Base-by-base conservation (phyloP, 2,113 vertebrate species). In the Callocephalon fimbriatum region DNA sequence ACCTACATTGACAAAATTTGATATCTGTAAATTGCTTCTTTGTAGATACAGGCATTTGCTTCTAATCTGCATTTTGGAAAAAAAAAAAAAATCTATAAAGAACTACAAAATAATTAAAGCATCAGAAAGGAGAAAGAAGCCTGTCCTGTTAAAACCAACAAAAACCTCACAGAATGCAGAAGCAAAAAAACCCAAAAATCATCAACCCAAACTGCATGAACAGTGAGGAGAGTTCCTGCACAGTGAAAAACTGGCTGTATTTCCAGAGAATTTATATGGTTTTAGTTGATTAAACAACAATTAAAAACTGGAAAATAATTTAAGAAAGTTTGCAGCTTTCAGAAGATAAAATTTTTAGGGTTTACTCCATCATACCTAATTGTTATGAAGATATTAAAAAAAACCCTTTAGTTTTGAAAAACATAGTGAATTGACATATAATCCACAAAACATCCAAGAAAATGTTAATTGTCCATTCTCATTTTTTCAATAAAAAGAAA, bases 301-400 rank as follows among this genome's bases (percentile, higher is more conserved):
- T 26, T 86, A 78, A 21, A 66, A 87, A 77, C 12, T 19, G 4
- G 25, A 56, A 88, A 90, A 76, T 32, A 5, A 48, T 31, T 29
- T 37, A n/a, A 3, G 2, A 48, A 88, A 37, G 4, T 59, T 37
- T 48, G 9, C 61, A 68, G 61, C 1, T 26, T 86, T 53, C 14
- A 40, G 4, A 27, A 45, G 9, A n/a, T 72, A 56, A 22, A 1
- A 21, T 25, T 7, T 7, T 21, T 12, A 25, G 16, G 0, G 51
- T 75, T 92, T 42, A 51, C 22, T 61, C 20, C 25, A 76, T 62
- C 6, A 26, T 17, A 90, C 17, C 6, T 21, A 86, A 89, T 80
- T 14, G 22, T 54, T 71, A n/a, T 5, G 7, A 82, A 72, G 20
- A 70, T 12, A 4, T 8, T 73, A 68, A 82, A 83, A 76, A 48